Base-by-base conservation (phyloP, 2,113 vertebrate genomes). In the Pelvicachromis taeniatus region DNA sequence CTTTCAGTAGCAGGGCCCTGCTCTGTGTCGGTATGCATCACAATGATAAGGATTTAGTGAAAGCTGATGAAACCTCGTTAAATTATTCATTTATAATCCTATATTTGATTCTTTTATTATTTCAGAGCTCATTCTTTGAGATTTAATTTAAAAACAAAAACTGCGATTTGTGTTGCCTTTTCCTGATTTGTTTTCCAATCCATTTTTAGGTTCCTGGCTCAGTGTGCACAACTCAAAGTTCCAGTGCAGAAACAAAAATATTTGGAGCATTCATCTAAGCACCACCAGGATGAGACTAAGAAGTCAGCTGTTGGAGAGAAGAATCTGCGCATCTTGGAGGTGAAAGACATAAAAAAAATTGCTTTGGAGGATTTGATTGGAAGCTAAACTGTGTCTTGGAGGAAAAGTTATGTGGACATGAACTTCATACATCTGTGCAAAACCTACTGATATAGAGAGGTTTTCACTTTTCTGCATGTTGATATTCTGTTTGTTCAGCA, bases 141-240 rank as follows among this genome's bases (percentile, higher is more conserved):
- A 73, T 55, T 3, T 23, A 23, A 19, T 6, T 26, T 13, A 53
- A n/a, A n/a, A 53, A 19, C 4, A n/a, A n/a, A 29, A 73, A 33
- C 31, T 63, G 55, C 2, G 1, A 7, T 70, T 59, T 19, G n/a
- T 56, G 33, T 35, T 61, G 42, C 4, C 26, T 42, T 11, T 53
- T 26, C 9, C 16, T 81, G 4, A 83, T 11, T 3, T 52, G 16
- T 87, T 81, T 81, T 7, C 13, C 9, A 4, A 77, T 7, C 8
- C 16, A 17, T 87, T 85, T 38, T 17, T 52, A 96, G 96, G 73
- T 96, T 97, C 75, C 86, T 96, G 33, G 87, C 58, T 59, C 68
- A 89, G 7, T 96, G 95, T 90, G 77, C 86, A 53, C 80, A 91
- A 61, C 95, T 97, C 23, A 85, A 85, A 86, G 95, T 95, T 33